Evolutionary conservation across 1,140 invertebrate genomes (phyloP), one percentile per base, ranked within the genome.

Genomic region (Ostrea edulis): DNA sequence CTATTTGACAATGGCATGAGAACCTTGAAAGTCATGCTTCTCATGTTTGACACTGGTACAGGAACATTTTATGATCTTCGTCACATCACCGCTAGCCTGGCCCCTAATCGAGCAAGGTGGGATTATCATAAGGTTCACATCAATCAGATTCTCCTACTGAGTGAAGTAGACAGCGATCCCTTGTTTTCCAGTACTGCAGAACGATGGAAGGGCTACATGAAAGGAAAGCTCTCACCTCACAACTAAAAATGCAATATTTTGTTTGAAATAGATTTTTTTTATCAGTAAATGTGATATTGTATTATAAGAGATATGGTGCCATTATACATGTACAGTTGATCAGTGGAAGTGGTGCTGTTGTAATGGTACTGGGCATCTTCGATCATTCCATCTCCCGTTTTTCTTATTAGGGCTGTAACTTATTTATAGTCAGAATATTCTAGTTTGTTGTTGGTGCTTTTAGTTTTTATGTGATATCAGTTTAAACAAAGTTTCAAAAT

Each of bases 111-210:
- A 25, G 96, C 96, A 0, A 94, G 97, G 89, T 99, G 99, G 98
- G 99, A 99, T 94, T 99, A 99, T 94, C 99, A 99, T 95, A 98
- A 98, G 8, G 99, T 98, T 14, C 99, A 99, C 94, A 97, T 99
- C 35, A 99, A 99, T 95, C 98, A 99, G 93, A 96, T 99, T 52
- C 96, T 99, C 84, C 96, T 98, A 71, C 95, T 99, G 25, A 97
- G 97, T 83, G 98, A 98, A 0, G 97, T 99, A 68, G 97, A 99
- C 90, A 96, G 97, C 52, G 92, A 95, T 71, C 96, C 97, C 2
- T 95, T 99, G 88, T 97, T 99, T 91, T 96, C 96, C 51, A 96
- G 96, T 29, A 98, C 98, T 0, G 98, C 98, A 4, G 97, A 98
- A 92, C 95, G 99, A 71, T 99, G 99, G 99, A 97, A 98, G 92